Evolutionary conservation across 2,113 vertebrate genomes (phyloP), one percentile per base, ranked within the genome.

Genomic region (Eclectus roratus): DNA sequence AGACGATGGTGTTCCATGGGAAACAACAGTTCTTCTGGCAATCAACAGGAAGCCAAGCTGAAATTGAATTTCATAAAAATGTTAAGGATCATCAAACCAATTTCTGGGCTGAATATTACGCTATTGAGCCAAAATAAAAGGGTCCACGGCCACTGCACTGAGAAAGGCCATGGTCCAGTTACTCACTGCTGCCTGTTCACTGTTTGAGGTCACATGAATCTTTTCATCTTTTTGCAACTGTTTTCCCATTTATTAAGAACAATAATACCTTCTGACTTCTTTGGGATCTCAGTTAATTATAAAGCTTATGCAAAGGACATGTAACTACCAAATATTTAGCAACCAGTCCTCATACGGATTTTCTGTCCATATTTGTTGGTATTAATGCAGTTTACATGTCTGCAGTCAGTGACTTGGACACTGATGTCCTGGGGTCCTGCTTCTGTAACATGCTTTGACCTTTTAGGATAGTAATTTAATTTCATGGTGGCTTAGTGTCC

Each of bases 11-110:
- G n/a, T 99, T 99, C 91, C 98, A 31, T 8, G 98, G 99, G 70
- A 98, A 97, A 15, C 98, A 97, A 65, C 97, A 98, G 5, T 98
- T 99, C 96, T 97, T 97, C 94, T 99, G 99, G 99, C 98, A 98
- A 19, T 99, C 99, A 0, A 96, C 97, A 11, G 99, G 99, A 92
- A 99, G 98, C 93, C 98, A 98, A 93, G 99, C 98, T 4, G 99
- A 99, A 96, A 95, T 99, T 70, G 99, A 99, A 85, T 99, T 99
- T 92, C 98, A 99, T 44, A 98, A 98, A 61, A 98, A 98, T 21
- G 98, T 99, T 93, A 97, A 98, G 92, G 97, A 97, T 56, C 95
- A 96, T 3, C 94, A 24, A 31, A 96, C 94, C 79, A 97, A 88
- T 78, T 99, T 99, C 92, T 97, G 97, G 88, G 99, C 99, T 25